phyloP scores from a whole-genome alignment of 2,888 invertebrate genomes.

The Suillia variegata region DNA sequence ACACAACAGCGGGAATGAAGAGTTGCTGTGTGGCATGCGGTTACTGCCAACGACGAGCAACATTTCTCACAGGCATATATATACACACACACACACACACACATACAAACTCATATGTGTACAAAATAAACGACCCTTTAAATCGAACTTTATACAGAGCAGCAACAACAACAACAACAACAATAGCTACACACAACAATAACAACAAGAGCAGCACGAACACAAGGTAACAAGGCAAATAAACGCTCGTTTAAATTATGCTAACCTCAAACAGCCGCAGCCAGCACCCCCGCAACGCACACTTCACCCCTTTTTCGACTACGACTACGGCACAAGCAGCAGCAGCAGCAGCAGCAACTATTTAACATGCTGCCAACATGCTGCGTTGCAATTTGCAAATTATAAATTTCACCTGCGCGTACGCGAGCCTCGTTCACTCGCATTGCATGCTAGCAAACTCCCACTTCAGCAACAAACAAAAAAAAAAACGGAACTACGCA shows the following conservation, averaged over 20 bases:
- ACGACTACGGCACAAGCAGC: constrained; percentile 1
- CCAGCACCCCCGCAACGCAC: constrained; percentile 18
- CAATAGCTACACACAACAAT: constrained; percentile 1
- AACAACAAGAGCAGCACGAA: not conserved
- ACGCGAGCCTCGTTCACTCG: no score
- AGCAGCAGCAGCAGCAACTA: constrained; percentile 25
- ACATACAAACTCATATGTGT: constrained; percentile 17
- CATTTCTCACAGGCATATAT: constrained; percentile 38
- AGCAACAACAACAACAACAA: constrained; percentile 2
- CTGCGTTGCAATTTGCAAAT: constrained; percentile 53
- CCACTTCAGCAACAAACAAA: no score
- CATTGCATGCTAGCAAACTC: no score
- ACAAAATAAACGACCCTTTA: constrained; percentile 52
- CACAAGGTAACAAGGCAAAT: constrained; percentile 15
- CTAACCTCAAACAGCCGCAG: constrained; percentile 32
- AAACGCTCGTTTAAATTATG: constrained; percentile 24
- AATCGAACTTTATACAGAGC: constrained; percentile 45
- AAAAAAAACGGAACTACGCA: no score
- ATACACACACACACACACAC: not conserved
- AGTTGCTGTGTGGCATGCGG: constrained; percentile 43
- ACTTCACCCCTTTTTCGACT: not conserved
- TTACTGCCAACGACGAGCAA: constrained; percentile 50
- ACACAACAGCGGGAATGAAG: not conserved
- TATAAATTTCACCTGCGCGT: constrained; percentile 57
- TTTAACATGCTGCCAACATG: constrained; percentile 43